Evolutionary conservation across 2,113 vertebrate species (phyloP), one percentile per base, ranked within the genome.

Genomic region (Craseonycteris thonglongyai): DNA sequence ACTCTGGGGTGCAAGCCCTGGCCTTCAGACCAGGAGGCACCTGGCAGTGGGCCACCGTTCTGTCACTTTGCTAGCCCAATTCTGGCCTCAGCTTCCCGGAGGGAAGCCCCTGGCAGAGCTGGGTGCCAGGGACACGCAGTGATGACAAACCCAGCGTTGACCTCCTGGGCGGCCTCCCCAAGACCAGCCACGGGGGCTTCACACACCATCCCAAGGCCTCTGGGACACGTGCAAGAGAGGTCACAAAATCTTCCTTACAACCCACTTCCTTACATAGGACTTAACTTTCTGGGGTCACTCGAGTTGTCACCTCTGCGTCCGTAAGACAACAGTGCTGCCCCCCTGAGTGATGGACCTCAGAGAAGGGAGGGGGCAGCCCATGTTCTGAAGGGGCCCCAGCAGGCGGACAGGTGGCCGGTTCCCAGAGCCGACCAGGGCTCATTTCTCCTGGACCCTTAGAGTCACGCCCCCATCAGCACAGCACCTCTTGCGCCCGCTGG

Each of bases 1-100:
- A 11, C 8, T 21, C 45, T 1, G 1, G 6, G 2, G 5, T 12
- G 4, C 35, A 33, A 19, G 33, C 12, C 69, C 33, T 56, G 16
- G 35, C 59, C 45, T 4, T 38, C 2, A 5, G 49, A 49, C 24
- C 24, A 47, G 13, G 26, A 18, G n/a, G 30, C 15, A 26, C 0
- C 0, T 21, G 56, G 35, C 13, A 63, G 33, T 5, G 1, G 22
- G 61, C 26, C 22, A n/a, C 18, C 22, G 13, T 68, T 35, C 54
- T 76, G 10, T 38, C 30, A 35, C 21, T n/a, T 2, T 24, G 30
- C 35, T 49, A 83, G 12, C n/a, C n/a, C 54, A 66, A 33, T 16
- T 75, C 33, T 68, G 40, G 47, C 38, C 66, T 18, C 42, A 74
- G n/a, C 18, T 40, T 47, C 58, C 13, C 33, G 24, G 10, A 82